phyloP scores from a whole-genome alignment of 2,888 invertebrate species.

The Agrotis puta region DNA sequence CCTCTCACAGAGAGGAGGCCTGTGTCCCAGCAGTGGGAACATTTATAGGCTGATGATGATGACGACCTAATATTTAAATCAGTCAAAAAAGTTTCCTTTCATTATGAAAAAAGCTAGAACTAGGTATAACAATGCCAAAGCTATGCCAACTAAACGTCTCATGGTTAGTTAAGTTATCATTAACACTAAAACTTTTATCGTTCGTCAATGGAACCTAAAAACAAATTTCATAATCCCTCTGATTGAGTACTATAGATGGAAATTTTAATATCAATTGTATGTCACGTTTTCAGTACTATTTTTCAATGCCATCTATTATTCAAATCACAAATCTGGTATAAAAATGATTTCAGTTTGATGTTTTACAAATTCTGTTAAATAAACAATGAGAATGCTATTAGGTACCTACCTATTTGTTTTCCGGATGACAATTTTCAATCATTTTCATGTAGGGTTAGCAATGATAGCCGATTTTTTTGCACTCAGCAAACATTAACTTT shows the following conservation, averaged over 20 bases:
- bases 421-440: constrained; percentile 20
- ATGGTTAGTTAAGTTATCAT: too few species aligned
- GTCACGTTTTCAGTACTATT: constrained; percentile 12
- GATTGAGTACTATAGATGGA: constrained; percentile 14
- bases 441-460: neutral
- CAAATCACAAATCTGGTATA: constrained; percentile 36
- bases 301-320: constrained; percentile 50
- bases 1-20: too few species aligned
- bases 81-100: too few species aligned
- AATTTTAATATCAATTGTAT: constrained; percentile 16
- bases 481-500: neutral
- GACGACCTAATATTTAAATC: too few species aligned
- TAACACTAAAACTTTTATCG: too few species aligned
- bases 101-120: too few species aligned
- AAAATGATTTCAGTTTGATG: constrained; percentile 29
- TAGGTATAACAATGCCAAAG: too few species aligned
- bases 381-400: constrained; percentile 34
- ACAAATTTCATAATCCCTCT: constrained; percentile 21
- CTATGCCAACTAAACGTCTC: too few species aligned
- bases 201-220: constrained; percentile 7
- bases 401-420: constrained; percentile 16
- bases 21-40: too few species aligned
- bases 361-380: constrained; percentile 48
- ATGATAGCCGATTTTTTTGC: too few species aligned
- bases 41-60: too few species aligned